Conservation (phyloP, 2,113 vertebrate species). For the Chionodraco myersi region DNA sequence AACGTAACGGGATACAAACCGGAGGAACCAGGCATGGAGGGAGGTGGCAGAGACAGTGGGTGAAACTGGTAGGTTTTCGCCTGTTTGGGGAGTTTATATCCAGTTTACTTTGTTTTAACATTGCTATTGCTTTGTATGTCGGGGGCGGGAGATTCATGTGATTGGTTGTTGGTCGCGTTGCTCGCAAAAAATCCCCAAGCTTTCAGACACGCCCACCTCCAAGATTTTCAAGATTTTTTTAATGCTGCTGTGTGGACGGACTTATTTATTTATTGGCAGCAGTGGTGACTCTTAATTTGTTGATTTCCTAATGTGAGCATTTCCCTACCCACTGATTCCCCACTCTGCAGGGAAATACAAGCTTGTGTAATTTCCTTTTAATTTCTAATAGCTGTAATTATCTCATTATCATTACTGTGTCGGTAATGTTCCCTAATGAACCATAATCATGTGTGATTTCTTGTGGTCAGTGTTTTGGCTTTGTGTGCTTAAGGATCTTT, state of each 20-base stretch:
- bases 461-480: conserved; percentile 68
- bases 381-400: conserved; percentile 73
- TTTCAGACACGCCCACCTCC: no score
- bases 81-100: no score
- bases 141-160: no score
- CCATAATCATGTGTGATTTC: conserved; percentile 72
- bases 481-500: conserved; percentile 3
- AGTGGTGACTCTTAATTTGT: conserved; percentile 40
- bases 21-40: no score
- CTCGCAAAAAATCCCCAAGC: no score
- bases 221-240: no score
- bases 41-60: no score
- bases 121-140: no score
- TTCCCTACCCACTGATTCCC: conserved; percentile 43
- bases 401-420: conserved; percentile 69
- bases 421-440: conserved; percentile 67
- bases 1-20: no score
- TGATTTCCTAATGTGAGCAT: conserved; percentile 61
- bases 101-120: no score
- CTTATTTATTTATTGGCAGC: conserved; percentile 31
- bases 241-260: neutral
- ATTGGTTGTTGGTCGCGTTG: no score
- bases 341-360: conserved; percentile 55
- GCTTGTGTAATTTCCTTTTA: conserved; percentile 53
- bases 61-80: no score